Conservation (phyloP, 1,140 invertebrate genomes). For the Adelges cooleyi region DNA sequence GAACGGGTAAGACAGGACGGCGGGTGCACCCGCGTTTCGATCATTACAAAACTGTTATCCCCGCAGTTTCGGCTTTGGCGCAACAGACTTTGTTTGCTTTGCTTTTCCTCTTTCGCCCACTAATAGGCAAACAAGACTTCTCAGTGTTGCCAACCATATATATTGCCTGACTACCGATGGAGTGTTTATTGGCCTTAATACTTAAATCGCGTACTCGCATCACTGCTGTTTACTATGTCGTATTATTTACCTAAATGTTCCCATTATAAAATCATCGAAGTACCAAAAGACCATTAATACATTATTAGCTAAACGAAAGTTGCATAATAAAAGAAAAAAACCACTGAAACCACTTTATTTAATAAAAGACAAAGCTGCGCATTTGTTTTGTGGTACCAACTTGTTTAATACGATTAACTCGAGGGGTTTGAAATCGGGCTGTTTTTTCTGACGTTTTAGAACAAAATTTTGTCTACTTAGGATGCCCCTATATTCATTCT, state of each 20-base stretch:
- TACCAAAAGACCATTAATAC: neutral
- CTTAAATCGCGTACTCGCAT: neutral
- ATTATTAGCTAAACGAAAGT: neutral
- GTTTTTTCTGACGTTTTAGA: too few species aligned
- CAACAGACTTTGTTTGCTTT: conserved; percentile 18
- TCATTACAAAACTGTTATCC: conserved; percentile 23
- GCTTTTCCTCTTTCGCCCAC: neutral
- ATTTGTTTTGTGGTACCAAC: too few species aligned
- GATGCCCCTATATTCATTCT: too few species aligned
- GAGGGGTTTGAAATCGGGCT: too few species aligned
- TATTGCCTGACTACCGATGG: neutral
- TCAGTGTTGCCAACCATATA: conserved; percentile 2
- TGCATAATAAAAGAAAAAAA: too few species aligned
- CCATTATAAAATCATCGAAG: neutral
- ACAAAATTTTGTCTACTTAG: too few species aligned
- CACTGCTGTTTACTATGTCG: neutral
- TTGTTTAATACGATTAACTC: too few species aligned
- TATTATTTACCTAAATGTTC: neutral
- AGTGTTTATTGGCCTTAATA: neutral
- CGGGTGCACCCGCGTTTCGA: neutral
- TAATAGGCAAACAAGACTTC: conserved; percentile 16
- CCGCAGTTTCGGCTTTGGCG: neutral
- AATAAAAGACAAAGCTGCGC: too few species aligned
- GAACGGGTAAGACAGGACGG: neutral
- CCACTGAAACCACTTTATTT: too few species aligned